Evolutionary conservation across 2,888 invertebrate genomes (phyloP), one percentile per base, ranked within the genome.

Genomic region (Parnassius mnemosyne): DNA sequence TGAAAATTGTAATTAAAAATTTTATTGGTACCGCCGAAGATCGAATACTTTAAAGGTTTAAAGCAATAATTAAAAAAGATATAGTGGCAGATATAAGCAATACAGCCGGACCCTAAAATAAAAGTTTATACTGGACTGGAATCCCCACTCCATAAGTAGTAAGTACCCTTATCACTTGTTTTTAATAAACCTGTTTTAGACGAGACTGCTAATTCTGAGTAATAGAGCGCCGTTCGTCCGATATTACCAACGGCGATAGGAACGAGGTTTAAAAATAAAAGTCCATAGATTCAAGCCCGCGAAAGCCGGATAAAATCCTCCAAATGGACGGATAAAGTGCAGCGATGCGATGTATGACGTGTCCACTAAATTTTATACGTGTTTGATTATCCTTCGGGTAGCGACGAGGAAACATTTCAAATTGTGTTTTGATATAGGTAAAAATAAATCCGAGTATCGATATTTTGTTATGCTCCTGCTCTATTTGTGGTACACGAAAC

Each of bases 181-280:
- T 5, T 34, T 79, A 80, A 80, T 79, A 80, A 78, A 80, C 74
- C 75, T 73, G 74, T 78, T 78, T 78, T 81, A 81, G 72, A 69
- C 70, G 71, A 71, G 74, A 73, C 69, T 72, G 68, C 75, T 77
- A 77, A 78, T 78, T 71, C 73, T 69, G 68, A 74, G 74, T 74
- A 76, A 71, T 68, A 68, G 49, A 49, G 16, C 13, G 25, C 44
- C 13, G 53, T 13, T 63, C 67, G 52, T 56, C 47, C 63, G 55
- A 65, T 66, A 65, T 70, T 72, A 68, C 68, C 68, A 70, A 56
- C 5, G 16, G 46, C 51, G 46, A 61, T 61, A 61, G 52, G 71
- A 69, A 65, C 65, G 58, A 65, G 54, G 66, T 66, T 68, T 68
- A 64, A 67, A 55, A 58, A 56, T 60, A 61, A 52, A 61, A 61